Percentiles rank a stretch among this genome's conserved stretches.
phyloP scores from a whole-genome alignment of 2,888 invertebrate genomes.

The Cremastobaeus sp. region DNA sequence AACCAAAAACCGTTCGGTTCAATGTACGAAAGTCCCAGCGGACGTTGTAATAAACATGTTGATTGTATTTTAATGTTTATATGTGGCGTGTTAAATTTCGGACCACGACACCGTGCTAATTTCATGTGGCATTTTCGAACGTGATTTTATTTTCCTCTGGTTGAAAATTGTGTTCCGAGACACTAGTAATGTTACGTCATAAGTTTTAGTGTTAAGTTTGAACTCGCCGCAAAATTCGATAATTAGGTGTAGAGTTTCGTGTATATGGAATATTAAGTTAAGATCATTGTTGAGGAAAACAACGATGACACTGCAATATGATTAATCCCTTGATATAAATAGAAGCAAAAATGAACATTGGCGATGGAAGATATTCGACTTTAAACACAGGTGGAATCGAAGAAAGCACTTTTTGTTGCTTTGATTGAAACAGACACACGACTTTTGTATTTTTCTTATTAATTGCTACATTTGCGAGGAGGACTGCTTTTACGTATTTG shows the following conservation, averaged over 20 bases:
- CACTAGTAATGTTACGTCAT: constrained; percentile 1
- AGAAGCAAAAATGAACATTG: constrained; percentile 4
- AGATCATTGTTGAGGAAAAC: not conserved
- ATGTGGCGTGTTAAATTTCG: constrained; percentile 9
- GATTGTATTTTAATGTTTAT: constrained; percentile 2
- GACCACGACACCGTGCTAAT: not conserved
- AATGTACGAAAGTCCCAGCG: not conserved
- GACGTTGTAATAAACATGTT: not conserved
- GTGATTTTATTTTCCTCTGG: not conserved
- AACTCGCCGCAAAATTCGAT: constrained; percentile 13
- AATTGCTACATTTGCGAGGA: constrained; percentile 2
- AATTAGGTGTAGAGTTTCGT: constrained; percentile 14
- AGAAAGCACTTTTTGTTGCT: not conserved
- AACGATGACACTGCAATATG: no score
- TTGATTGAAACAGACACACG: not conserved
- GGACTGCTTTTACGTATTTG: constrained; percentile 10
- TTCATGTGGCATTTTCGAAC: not conserved
- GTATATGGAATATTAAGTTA: constrained; percentile 14
- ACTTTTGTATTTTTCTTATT: constrained; percentile 18
- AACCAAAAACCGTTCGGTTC: no score
- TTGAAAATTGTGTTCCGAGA: constrained; percentile 18
- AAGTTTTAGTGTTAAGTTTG: constrained; percentile 10
- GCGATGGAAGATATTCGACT: not conserved
- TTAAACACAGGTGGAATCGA: not conserved
- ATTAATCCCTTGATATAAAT: no score